Percentiles rank a stretch among this genome's conserved stretches.
Conservation (phyloP, 2,797 vertebrate genomes). For the Malacoctenus gilli region DNA sequence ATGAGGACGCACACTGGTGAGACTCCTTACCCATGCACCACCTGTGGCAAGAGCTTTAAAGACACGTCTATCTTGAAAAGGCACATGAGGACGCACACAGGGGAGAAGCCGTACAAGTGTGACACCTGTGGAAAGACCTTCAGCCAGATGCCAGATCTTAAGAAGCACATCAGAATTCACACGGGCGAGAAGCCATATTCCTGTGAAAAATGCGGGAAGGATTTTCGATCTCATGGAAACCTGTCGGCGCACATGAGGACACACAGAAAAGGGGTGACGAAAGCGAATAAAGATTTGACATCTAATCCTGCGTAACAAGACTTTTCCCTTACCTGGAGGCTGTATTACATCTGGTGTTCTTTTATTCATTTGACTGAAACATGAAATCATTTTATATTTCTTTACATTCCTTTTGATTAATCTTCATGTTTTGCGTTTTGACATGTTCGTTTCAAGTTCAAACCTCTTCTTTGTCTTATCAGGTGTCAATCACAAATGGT, state of each 20-base stretch:
- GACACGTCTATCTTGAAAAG: background rate
- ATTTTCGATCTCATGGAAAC: background rate
- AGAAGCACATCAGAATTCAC: slow-evolving; percentile 15
- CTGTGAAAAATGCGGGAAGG: background rate
- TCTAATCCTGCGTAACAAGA: background rate
- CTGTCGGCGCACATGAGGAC: background rate
- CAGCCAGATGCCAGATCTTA: slow-evolving; percentile 11
- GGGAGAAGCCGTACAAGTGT: slow-evolving; percentile 16
- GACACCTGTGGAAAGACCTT: slow-evolving; percentile 20
- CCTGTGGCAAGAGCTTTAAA: slow-evolving; percentile 20
- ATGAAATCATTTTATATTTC: too few relatives aligned
- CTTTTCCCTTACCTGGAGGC: background rate
- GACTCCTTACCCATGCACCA: slow-evolving; percentile 20
- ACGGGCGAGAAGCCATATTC: background rate
- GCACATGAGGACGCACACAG: slow-evolving; percentile 21
- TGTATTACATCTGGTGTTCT: too few relatives aligned
- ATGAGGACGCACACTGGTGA: slow-evolving; percentile 27
- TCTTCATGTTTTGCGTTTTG: too few relatives aligned
- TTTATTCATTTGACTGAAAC: too few relatives aligned
- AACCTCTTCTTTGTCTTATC: too few relatives aligned
- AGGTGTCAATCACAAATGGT: too few relatives aligned
- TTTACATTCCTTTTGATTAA: too few relatives aligned
- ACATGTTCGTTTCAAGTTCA: too few relatives aligned
- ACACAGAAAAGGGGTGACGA: background rate
- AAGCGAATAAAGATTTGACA: background rate